These are phyloP conservation scores for Caerostris darwini DNA, from an alignment of 1,140 invertebrate genomes.

Conservation along the genomic window DNA sequence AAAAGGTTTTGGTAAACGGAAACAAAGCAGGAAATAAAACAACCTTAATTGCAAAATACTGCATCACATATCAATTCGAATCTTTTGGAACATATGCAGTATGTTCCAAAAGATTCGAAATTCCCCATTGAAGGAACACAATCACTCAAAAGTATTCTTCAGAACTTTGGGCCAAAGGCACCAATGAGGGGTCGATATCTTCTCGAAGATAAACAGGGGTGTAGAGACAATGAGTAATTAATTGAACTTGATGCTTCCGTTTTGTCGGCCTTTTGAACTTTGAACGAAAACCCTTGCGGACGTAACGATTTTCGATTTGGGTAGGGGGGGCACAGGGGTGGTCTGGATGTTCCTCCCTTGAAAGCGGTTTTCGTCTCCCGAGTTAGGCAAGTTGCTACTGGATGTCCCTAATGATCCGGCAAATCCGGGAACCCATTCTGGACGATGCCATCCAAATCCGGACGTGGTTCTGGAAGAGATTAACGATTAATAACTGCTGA, in stretches of 20 bases:
- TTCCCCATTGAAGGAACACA: conserved; percentile 8
- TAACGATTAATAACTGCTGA: conserved; percentile 68
- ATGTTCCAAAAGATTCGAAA: not conserved
- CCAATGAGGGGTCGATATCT: not conserved
- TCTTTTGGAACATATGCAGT: not conserved
- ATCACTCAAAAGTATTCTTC: not conserved
- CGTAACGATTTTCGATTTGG: conserved; percentile 68
- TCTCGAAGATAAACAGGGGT: conserved; percentile 23
- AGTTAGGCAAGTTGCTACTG: not conserved
- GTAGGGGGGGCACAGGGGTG: not conserved
- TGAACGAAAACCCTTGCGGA: conserved; percentile 44
- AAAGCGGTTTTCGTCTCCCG: conserved; percentile 47
- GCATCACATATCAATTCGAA: not conserved
- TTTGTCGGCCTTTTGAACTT: conserved; percentile 48
- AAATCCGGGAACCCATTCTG: conserved; percentile 58
- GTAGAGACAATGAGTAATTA: conserved; percentile 48
- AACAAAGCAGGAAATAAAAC: not conserved
- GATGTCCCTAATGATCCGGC: conserved; percentile 66
- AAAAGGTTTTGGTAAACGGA: too few relatives aligned
- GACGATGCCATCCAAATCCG: conserved; percentile 46
- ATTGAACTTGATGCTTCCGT: conserved; percentile 38
- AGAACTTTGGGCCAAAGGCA: not conserved
- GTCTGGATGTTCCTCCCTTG: not conserved
- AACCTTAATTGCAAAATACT: not conserved
- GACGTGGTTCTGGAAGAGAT: conserved; percentile 43